A percentile compares a stretch with the other conserved stretches of the same genome.
These are phyloP conservation scores for Thymelicus lineola DNA, from an alignment of 2,888 invertebrate species.

Conservation along the genomic window DNA sequence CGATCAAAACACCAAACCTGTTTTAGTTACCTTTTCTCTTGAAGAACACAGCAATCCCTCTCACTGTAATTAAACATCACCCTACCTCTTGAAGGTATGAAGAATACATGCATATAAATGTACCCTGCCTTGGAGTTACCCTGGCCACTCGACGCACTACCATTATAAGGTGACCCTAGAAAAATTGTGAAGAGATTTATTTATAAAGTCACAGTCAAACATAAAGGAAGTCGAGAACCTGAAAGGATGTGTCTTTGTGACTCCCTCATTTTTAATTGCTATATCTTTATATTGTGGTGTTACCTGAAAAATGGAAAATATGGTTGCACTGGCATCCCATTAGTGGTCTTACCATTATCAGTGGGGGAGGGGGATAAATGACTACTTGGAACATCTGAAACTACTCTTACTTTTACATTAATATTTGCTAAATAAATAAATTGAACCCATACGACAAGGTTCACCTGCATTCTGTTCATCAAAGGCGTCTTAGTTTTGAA, in stretches of 20 bases:
- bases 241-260: slow-evolving; percentile 1
- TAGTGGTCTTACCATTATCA: no score
- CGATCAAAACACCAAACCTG: neutral
- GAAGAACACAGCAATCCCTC: slow-evolving; percentile 14
- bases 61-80: slow-evolving; percentile 34
- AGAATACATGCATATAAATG: slow-evolving; percentile 30
- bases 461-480: no score
- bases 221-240: neutral
- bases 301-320: no score
- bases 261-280: slow-evolving; percentile 2
- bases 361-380: no score
- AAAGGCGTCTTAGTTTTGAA: no score
- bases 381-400: no score
- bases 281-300: neutral
- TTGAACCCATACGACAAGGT: no score
- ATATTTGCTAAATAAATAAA: no score
- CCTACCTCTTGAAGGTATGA: slow-evolving; percentile 25
- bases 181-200: slow-evolving; percentile 31
- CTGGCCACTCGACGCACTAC: neutral
- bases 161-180: slow-evolving; percentile 14
- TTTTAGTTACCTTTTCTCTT: neutral
- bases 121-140: slow-evolving; percentile 14
- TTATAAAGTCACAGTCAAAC: slow-evolving; percentile 10
- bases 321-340: no score
- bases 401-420: no score